phyloP scores from a whole-genome alignment of 2,113 vertebrate species.

The Dasyurus viverrinus region DNA sequence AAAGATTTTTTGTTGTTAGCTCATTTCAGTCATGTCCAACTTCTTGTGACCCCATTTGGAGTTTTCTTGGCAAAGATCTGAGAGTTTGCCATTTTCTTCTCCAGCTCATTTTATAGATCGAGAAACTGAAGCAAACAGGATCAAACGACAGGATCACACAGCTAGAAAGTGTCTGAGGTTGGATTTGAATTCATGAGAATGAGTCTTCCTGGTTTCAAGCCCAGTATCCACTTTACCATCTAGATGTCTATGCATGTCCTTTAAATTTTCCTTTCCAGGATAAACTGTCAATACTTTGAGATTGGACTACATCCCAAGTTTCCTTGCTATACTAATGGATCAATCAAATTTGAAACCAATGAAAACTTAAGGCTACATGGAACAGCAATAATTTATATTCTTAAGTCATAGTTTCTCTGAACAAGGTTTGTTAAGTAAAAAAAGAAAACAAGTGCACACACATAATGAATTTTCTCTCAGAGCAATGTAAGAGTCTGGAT shows the following conservation, averaged over 20 bases:
- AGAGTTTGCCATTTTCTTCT: no score
- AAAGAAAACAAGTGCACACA: neutral
- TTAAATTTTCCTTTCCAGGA: neutral
- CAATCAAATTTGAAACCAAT: neutral
- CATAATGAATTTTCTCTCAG: neutral
- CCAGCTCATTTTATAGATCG: no score
- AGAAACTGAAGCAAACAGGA: neutral
- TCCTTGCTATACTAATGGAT: neutral
- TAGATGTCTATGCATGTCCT: neutral
- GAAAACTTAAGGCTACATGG: neutral
- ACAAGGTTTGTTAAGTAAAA: no score
- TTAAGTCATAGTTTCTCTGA: no score
- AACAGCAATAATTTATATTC: neutral
- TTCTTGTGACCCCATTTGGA: no score
- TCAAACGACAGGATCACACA: neutral
- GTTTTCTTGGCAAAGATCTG: no score
- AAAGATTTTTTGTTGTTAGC: no score
- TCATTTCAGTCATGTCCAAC: no score
- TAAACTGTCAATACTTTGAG: neutral
- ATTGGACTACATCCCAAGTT: neutral
- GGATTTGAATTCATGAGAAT: no score
- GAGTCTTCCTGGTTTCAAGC: no score
- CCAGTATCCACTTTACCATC: no score
- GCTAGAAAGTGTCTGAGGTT: neutral
- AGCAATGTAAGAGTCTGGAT: neutral